These are phyloP conservation scores for Cecropterus lyciades DNA, from an alignment of 1,140 invertebrate genomes.

Conservation along the genomic window DNA sequence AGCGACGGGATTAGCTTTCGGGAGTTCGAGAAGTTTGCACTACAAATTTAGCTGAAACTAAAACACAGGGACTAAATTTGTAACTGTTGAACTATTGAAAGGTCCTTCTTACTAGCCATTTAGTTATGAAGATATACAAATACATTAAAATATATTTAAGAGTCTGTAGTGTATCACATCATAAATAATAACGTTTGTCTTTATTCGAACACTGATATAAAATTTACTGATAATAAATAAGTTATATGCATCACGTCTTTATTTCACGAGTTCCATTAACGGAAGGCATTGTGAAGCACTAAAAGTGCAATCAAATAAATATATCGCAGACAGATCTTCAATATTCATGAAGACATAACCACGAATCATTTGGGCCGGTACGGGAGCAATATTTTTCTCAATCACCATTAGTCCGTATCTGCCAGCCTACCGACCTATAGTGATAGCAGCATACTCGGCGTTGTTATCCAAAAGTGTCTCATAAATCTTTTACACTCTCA, in stretches of 20 bases:
- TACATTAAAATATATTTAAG: too few relatives aligned
- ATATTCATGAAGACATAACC: slow-evolving; percentile 83
- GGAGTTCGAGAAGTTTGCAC: too few relatives aligned
- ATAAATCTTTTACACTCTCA: slow-evolving; percentile 42
- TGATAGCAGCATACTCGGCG: slow-evolving; percentile 54
- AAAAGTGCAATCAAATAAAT: slow-evolving; percentile 75
- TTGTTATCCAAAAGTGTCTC: slow-evolving; percentile 66
- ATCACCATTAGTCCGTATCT: slow-evolving; percentile 83
- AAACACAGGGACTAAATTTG: too few relatives aligned
- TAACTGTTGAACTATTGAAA: too few relatives aligned
- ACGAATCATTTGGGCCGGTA: slow-evolving; percentile 67
- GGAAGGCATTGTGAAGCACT: slow-evolving; percentile 49
- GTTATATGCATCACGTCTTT: slow-evolving; percentile 17
- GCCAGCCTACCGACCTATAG: slow-evolving; percentile 69
- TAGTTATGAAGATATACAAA: too few relatives aligned
- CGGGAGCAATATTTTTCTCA: slow-evolving; percentile 80
- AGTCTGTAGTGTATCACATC: too few relatives aligned
- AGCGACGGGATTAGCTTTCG: too few relatives aligned
- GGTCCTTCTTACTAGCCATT: too few relatives aligned
- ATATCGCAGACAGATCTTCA: slow-evolving; percentile 74
- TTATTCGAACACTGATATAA: neutral
- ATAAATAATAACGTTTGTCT: neutral
- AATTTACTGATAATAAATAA: slow-evolving; percentile 2
- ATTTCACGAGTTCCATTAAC: slow-evolving; percentile 63
- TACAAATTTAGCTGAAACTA: too few relatives aligned